Base-by-base conservation (phyloP, 2,888 invertebrate genomes). In the Idaea dimidiata region DNA sequence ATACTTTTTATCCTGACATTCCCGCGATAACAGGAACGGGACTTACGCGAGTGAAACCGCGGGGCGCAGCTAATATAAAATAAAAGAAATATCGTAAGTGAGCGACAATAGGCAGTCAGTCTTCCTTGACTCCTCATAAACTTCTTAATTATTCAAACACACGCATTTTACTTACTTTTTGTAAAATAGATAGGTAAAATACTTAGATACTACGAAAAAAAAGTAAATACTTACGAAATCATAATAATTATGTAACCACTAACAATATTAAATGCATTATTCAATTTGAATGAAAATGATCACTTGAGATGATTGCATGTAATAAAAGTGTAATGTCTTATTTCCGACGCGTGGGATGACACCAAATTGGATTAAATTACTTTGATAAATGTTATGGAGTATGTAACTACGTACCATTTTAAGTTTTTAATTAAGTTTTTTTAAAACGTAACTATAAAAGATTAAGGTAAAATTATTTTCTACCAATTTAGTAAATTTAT, bases 281-380 rank as follows among this genome's bases (percentile, higher is more conserved):
- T 89, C 91, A 91, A 91, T 91, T 91, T 91, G 76, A 74, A 83
- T 86, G 91, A 91, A 89, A 91, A 89, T 86, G 91, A 91, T 89
- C 91, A 91, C 91, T 91, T 91, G 86, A 87, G 86, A 83, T 83
- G 84, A 89, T 91, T 88, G 88, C 86, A 80, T 78, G 81, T 89
- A 89, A 89, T 89, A 90, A 87, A 90, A 90, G 82, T 89, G 90
- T 91, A 91, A 91, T 91, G 88, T 82, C 86, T 89, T 84, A 82
- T 81, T 89, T 91, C 91, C 91, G 91, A 78, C 70, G 91, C 89
- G 91, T 89, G 89, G 89, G 89, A 82, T 66, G 18, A 17, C n/a
- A 16, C 16, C 0, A 18, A 17, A 56, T 17, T 17, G 17, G 18
- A 14, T 56, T 56, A 17, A 10, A 8, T 2, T 43, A 43, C 43